Conservation (phyloP, 2,113 vertebrate species). For the Paradisaea rubra region DNA sequence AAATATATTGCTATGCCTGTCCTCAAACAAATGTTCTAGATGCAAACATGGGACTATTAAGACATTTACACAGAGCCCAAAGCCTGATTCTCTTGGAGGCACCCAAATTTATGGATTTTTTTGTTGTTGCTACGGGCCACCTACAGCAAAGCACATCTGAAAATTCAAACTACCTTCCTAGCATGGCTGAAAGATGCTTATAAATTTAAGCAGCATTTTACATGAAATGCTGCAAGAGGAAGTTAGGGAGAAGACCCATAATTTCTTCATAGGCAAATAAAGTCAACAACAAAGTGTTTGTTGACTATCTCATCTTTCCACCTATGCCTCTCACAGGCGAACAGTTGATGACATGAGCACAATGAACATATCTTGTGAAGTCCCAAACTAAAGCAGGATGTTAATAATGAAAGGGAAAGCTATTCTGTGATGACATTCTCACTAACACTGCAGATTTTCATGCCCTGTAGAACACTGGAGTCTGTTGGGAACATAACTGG, state of each 20-base stretch:
- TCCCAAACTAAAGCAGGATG: neutral
- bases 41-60: neutral
- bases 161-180: neutral
- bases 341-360: neutral
- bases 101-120: neutral
- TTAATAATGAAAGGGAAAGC: neutral
- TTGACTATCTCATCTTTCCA: neutral
- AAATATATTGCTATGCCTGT: neutral
- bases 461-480: neutral
- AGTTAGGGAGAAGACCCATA: neutral
- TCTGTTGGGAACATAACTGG: neutral
- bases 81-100: neutral
- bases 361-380: neutral
- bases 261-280: neutral
- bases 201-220: neutral
- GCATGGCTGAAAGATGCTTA: neutral
- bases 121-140: neutral
- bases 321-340: fast-evolving
- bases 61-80: neutral
- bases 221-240: neutral
- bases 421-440: neutral
- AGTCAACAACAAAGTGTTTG: neutral
- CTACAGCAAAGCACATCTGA: neutral
- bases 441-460: neutral
- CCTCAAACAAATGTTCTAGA: neutral